These are phyloP conservation scores for Paratilapia polleni DNA, from an alignment of 2,113 vertebrate species.

Conservation along the genomic window DNA sequence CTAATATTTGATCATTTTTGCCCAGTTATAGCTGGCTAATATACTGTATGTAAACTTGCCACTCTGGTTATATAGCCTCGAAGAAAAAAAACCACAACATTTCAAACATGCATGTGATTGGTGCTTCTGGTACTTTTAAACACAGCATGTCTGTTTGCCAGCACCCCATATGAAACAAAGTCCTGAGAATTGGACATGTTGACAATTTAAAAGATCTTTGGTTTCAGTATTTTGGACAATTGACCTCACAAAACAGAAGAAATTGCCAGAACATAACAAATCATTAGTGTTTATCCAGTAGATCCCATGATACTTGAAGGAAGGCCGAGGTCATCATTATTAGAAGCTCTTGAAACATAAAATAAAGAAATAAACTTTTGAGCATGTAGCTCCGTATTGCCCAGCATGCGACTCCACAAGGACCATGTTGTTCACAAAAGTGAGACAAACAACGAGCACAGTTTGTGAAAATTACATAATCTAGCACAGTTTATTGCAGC, in stretches of 20 bases:
- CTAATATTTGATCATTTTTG: neutral
- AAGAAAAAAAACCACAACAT: neutral
- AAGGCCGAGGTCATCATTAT: neutral
- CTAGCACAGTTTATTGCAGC: slow-evolving; percentile 7
- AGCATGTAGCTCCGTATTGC: neutral
- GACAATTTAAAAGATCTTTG: neutral
- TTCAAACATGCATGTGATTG: neutral
- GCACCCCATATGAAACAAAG: neutral
- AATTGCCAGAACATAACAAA: neutral
- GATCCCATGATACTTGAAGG: neutral
- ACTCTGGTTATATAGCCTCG: neutral
- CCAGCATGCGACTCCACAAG: neutral
- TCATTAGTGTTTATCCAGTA: neutral
- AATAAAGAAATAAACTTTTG: neutral
- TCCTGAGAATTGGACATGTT: neutral
- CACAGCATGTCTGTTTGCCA: no score
- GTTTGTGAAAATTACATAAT: slow-evolving; percentile 33
- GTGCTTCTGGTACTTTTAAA: neutral
- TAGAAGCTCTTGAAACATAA: neutral
- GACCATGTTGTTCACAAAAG: neutral
- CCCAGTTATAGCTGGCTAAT: neutral
- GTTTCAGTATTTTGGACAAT: neutral
- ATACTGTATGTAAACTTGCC: neutral
- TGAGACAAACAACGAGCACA: slow-evolving; percentile 1
- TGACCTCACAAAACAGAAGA: neutral